Percentiles rank a stretch among this genome's conserved stretches.
phyloP scores from a whole-genome alignment of 2,113 vertebrate genomes.

The Gasterosteus aculeatus region DNA sequence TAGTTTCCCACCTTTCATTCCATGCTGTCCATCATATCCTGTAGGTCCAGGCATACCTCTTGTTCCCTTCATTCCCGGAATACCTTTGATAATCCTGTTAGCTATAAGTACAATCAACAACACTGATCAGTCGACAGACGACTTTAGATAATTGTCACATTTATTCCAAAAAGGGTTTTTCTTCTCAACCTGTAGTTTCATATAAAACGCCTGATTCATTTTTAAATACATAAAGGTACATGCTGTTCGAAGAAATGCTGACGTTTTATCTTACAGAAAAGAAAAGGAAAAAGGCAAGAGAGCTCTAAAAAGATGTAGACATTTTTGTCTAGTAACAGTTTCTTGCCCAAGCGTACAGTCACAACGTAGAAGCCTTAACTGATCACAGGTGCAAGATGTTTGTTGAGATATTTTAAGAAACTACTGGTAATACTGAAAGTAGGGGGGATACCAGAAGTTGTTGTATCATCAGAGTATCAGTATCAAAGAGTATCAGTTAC shows the following conservation, averaged over 20 bases:
- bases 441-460: not conserved
- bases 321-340: not conserved
- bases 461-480: too few relatives aligned
- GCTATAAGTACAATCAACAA: constrained; percentile 28
- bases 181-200: not conserved
- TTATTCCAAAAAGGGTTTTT: not conserved
- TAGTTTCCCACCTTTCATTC: constrained; percentile 67
- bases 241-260: not conserved
- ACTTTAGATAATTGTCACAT: not conserved
- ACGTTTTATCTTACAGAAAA: not conserved
- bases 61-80: constrained; percentile 63
- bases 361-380: not conserved
- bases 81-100: constrained; percentile 51
- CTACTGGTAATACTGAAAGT: not conserved
- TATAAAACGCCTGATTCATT: not conserved
- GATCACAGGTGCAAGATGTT: not conserved
- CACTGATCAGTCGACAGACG: not conserved
- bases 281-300: not conserved
- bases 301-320: not conserved
- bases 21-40: constrained; percentile 56
- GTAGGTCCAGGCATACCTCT: constrained; percentile 46
- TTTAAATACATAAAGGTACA: not conserved
- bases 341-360: too few relatives aligned
- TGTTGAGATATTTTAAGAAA: not conserved
- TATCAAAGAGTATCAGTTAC: too few relatives aligned